A percentile compares a stretch with the other conserved stretches of the same genome.
Conservation (phyloP, 2,797 vertebrate genomes). For the Gouania willdenowi region DNA sequence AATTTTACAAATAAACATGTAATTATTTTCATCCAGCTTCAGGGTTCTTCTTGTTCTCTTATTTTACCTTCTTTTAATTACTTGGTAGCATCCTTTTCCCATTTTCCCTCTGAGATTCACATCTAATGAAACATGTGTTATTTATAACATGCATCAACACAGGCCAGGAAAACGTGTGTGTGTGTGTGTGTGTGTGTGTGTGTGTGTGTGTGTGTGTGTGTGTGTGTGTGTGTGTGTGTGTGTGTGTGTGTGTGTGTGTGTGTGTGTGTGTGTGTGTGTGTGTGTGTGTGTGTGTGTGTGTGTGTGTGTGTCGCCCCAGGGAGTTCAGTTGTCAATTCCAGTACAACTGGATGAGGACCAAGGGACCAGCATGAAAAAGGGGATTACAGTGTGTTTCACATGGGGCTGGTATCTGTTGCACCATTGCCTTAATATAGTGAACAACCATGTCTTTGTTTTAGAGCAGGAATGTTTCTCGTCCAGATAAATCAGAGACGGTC, state of each 20-base stretch:
- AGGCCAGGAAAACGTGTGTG: constrained; percentile 13
- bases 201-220: background rate
- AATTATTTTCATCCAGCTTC: background rate
- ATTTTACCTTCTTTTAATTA: constrained; percentile 45
- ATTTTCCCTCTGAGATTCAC: constrained; percentile 21
- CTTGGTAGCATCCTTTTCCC: background rate
- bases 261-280: background rate
- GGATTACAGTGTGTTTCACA: constrained; percentile 57
- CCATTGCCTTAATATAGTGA: constrained; percentile 57
- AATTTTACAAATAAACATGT: too few relatives aligned
- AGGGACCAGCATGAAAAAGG: constrained; percentile 46
- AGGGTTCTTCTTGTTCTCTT: constrained; percentile 6
- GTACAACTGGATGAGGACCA: constrained; percentile 47
- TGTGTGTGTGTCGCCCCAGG: constrained; percentile 9
- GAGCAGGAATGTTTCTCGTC: constrained; percentile 54
- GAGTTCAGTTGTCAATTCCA: constrained; percentile 37
- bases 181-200: background rate
- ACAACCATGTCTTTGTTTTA: constrained; percentile 65
- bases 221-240: background rate
- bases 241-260: background rate
- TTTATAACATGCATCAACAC: constrained; percentile 39
- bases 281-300: background rate
- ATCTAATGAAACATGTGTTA: constrained; percentile 50
- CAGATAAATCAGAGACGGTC: constrained; percentile 46
- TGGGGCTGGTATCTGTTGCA: constrained; percentile 59